phyloP scores from a whole-genome alignment of 2,113 vertebrate species.

The Geothlypis trichas region DNA sequence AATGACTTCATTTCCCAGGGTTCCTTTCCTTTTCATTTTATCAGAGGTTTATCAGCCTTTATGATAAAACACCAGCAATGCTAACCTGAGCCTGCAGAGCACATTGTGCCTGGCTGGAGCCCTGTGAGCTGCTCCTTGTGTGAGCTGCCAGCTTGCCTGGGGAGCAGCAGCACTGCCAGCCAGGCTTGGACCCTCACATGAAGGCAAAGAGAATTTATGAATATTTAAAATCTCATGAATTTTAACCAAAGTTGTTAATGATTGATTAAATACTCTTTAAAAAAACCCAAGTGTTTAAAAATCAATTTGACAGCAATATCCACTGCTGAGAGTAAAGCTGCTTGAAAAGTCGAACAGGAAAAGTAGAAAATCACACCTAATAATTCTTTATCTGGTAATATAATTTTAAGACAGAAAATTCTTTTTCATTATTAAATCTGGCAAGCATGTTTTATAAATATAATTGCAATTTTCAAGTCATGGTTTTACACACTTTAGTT shows the following conservation, averaged over 20 bases:
- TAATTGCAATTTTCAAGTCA: not conserved
- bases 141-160: not conserved
- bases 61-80: not conserved
- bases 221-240: conserved; percentile 32
- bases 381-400: not conserved
- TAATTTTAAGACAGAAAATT: not conserved
- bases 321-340: not conserved
- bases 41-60: not conserved
- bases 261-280: conserved; percentile 16
- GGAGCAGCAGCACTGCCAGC: not conserved
- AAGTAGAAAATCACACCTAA: not conserved
- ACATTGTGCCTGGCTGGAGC: not conserved
- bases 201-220: conserved; percentile 32
- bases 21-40: not conserved
- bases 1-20: not conserved
- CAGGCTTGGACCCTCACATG: not conserved
- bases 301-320: conserved; percentile 18
- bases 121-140: fast-evolving
- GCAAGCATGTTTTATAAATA: not conserved
- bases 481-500: not conserved
- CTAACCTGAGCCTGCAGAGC: not conserved
- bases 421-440: not conserved
- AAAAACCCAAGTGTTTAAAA: not conserved
- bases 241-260: conserved; percentile 43
- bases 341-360: not conserved